These are phyloP conservation scores for Gymnopithys bicolor DNA, from an alignment of 2,797 vertebrate genomes.

Conservation along the genomic window DNA sequence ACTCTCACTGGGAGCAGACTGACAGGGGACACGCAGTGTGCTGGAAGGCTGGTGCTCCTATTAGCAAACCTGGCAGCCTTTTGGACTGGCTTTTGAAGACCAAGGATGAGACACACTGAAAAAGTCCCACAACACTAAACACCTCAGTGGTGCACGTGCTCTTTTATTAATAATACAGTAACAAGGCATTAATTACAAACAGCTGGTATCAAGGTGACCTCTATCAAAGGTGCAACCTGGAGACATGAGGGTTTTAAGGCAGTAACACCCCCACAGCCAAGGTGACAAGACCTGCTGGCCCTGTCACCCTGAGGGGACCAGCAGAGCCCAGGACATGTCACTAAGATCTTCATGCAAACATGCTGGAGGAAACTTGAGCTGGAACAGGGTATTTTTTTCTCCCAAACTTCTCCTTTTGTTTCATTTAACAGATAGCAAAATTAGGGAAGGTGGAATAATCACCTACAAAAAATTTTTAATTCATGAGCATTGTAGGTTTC, in stretches of 20 bases:
- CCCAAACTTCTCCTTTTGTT: neutral
- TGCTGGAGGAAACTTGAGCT: neutral
- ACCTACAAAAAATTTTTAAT: neutral
- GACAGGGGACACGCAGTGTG: fast-evolving
- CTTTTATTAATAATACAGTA: conserved; percentile 3
- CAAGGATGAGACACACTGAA: neutral
- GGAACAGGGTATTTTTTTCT: neutral
- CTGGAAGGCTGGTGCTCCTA: neutral
- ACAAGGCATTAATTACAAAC: neutral
- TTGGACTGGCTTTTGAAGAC: neutral
- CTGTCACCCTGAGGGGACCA: neutral
- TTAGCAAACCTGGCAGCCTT: neutral
- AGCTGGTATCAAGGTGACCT: neutral
- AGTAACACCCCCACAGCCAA: neutral
- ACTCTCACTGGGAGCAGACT: neutral
- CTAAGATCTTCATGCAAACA: neutral
- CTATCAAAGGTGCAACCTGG: neutral
- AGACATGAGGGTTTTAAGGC: neutral
- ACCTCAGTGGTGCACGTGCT: neutral
- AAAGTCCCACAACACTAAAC: neutral
- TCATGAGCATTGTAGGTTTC: neutral
- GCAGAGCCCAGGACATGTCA: fast-evolving
- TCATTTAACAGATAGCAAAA: neutral
- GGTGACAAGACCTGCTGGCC: neutral
- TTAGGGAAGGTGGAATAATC: neutral